phyloP scores from a whole-genome alignment of 2,888 invertebrate species.

The Tenthredo amoena region DNA sequence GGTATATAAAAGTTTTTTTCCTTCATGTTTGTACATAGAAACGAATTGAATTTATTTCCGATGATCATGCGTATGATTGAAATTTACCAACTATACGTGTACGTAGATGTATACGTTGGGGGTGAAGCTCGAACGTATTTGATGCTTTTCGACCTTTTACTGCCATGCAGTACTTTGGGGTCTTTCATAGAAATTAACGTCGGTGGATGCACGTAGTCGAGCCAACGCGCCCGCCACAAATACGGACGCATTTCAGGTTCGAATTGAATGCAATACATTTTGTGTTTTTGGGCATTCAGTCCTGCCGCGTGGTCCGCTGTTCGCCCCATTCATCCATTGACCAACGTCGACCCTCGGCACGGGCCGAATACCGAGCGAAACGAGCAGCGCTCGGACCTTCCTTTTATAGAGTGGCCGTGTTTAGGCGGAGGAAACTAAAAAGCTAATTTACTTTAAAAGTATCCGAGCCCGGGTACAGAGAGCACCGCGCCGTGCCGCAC shows the following conservation, averaged over 20 bases:
- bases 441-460: slow-evolving; percentile 79
- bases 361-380: slow-evolving; percentile 40
- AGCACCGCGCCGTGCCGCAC: slow-evolving; percentile 44
- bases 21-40: neutral
- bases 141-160: slow-evolving; percentile 33
- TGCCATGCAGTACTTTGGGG: slow-evolving; percentile 42
- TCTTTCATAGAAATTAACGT: slow-evolving; percentile 68
- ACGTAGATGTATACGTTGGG: neutral
- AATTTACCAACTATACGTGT: slow-evolving; percentile 5
- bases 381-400: slow-evolving; percentile 61
- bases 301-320: slow-evolving; percentile 60
- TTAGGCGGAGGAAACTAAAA: slow-evolving; percentile 77
- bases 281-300: slow-evolving; percentile 74
- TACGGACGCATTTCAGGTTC: slow-evolving; percentile 47
- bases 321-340: slow-evolving; percentile 67
- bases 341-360: slow-evolving; percentile 54
- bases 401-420: slow-evolving; percentile 68
- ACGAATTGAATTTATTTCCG: neutral
- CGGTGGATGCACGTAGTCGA: slow-evolving; percentile 24
- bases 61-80: slow-evolving; percentile 2
- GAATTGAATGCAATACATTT: slow-evolving; percentile 65
- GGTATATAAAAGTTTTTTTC: neutral
- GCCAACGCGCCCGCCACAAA: slow-evolving; percentile 37
- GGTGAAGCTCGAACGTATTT: slow-evolving; percentile 1
- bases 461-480: slow-evolving; percentile 64